phyloP scores from a whole-genome alignment of 2,888 invertebrate genomes.

The Platycnemis pennipes region DNA sequence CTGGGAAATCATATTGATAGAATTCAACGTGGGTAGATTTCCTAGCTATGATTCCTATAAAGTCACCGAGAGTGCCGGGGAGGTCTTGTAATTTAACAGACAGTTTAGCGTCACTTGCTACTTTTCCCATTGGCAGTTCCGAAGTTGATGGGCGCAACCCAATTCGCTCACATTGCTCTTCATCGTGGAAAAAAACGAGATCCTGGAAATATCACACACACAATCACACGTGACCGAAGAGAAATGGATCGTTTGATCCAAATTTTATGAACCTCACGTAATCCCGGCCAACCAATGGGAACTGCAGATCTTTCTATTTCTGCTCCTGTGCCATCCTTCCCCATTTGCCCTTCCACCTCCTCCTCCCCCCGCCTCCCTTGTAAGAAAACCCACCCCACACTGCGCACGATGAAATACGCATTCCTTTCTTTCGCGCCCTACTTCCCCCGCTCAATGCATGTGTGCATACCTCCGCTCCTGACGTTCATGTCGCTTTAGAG shows the following conservation, averaged over 20 bases:
- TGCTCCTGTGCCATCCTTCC: neutral
- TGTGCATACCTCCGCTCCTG: neutral
- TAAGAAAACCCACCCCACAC: no score
- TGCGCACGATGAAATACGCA: neutral
- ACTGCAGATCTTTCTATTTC: conserved; percentile 21
- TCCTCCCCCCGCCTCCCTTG: neutral
- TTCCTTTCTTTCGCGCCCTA: conserved; percentile 13
- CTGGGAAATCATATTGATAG: no score
- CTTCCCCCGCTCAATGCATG: neutral
- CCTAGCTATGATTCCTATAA: no score
- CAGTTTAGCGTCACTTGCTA: neutral
- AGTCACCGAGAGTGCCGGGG: no score
- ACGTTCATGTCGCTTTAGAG: neutral
- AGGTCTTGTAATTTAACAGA: neutral
- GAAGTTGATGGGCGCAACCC: neutral
- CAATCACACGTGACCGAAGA: conserved; percentile 23
- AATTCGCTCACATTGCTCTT: neutral
- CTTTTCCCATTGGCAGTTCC: neutral
- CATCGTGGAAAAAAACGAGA: neutral
- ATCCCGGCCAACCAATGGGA: conserved; percentile 35
- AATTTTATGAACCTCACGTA: conserved; percentile 51
- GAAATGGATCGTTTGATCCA: conserved; percentile 55
- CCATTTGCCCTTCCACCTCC: neutral
- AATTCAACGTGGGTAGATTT: no score
- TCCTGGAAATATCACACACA: conserved; percentile 19